These are phyloP conservation scores for Chesias legatella DNA, from an alignment of 2,888 invertebrate genomes.

Conservation along the genomic window DNA sequence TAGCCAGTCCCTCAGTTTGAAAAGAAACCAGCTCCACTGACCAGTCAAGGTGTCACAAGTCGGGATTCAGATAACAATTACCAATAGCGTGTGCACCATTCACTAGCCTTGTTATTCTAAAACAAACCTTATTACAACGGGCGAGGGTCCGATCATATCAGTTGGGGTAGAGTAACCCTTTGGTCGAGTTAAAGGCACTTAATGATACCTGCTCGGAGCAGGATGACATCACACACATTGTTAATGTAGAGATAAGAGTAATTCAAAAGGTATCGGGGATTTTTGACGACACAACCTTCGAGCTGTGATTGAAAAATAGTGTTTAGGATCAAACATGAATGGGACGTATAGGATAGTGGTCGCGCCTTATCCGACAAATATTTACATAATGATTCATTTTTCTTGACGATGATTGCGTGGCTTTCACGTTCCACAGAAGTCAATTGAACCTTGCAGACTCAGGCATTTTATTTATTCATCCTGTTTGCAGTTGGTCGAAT, in stretches of 20 bases:
- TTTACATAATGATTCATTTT: too few relatives aligned
- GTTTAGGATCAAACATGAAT: conserved; percentile 16
- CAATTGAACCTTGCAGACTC: too few relatives aligned
- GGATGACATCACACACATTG: conserved; percentile 62
- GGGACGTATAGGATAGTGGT: conserved; percentile 1
- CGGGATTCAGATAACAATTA: conserved; percentile 53
- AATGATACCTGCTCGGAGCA: conserved; percentile 57
- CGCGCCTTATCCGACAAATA: background rate
- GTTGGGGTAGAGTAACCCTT: conserved; percentile 13
- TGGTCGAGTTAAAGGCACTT: conserved; percentile 51
- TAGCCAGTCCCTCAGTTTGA: conserved; percentile 37
- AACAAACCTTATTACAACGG: conserved; percentile 17
- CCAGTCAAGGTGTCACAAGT: conserved; percentile 55
- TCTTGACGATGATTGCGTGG: too few relatives aligned
- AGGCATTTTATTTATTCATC: too few relatives aligned
- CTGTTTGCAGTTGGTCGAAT: too few relatives aligned
- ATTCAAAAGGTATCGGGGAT: conserved; percentile 54
- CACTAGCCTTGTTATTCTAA: conserved; percentile 9
- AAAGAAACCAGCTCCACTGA: conserved; percentile 39
- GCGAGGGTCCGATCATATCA: background rate
- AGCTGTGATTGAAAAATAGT: conserved; percentile 31
- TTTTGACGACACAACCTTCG: conserved; percentile 47
- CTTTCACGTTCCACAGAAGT: too few relatives aligned
- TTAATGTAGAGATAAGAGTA: conserved; percentile 59
- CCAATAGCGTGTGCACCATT: conserved; percentile 21